Base-by-base conservation (phyloP, 1,140 invertebrate species). In the Eulimnadia texana region DNA sequence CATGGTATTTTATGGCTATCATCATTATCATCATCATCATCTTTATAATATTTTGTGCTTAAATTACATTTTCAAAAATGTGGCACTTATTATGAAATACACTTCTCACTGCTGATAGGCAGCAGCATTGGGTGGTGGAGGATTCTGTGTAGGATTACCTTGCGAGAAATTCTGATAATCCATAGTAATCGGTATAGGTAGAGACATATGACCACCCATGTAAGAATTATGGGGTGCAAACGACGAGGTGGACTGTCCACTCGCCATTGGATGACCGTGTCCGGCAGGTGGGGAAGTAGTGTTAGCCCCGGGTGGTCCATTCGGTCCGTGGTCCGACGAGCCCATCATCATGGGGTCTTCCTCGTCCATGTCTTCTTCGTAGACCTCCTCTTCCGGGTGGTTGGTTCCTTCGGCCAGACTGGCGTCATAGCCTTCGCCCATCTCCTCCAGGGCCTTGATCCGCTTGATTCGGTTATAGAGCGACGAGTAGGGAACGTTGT, bases 401-500 rank as follows among this genome's bases (percentile, higher is more conserved):
- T 20, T 23, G 55, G 27, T 20, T 22, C 25, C 33, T 29, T 57
- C 55, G 55, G 24, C 28, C 16, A 57, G 28, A 28, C 24, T 27
- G 27, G 24, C 25, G 10, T 57, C 55, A n/a, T 29, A 57, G 19
- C 55, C 33, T 27, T 57, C 55, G 28, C 55, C 55, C 2, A 27
- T 20, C 55, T 57, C 55, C 20, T 64, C 64, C 3, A 25, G 47
- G 16, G 60, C 69, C 50, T 70, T 67, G 52, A 69, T 66, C 25
- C 69, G 60, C 70, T 91, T 91, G 72, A 91, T 90, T 42, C 89
- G 79, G 1, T 88, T 88, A 68, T 91, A 92, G 13, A 92, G 73
- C 16, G 88, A 91, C 24, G 87, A 90, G 71, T 92, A 92, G 23
- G 89, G 89, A 66, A 92, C 74, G 74, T 91, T 91, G 71, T 84